Conservation (phyloP, 53 echinoderm and acorn worm genomes). For the Hippasteria phrygiana region DNA sequence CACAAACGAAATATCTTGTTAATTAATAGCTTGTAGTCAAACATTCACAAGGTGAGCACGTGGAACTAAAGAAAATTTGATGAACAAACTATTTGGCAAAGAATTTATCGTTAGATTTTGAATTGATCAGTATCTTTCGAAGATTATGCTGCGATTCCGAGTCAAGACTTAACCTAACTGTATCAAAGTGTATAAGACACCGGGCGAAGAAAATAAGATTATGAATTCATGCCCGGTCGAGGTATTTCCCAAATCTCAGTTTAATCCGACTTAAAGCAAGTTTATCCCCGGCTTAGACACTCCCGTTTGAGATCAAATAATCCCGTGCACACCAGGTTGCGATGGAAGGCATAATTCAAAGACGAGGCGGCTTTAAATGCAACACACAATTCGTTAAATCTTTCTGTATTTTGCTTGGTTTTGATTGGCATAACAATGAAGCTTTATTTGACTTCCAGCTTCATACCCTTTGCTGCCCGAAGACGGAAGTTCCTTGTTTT, state of each 20-base stretch:
- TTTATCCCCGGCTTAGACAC: constrained; percentile 22
- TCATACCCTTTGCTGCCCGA: not conserved
- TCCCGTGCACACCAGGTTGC: not conserved
- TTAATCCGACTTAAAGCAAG: constrained; percentile 36
- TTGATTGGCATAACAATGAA: not conserved
- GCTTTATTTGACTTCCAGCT: not conserved
- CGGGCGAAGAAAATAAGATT: constrained; percentile 26
- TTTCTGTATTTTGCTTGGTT: not conserved
- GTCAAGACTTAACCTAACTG: too few relatives aligned
- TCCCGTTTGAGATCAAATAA: not conserved
- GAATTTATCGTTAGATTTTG: too few relatives aligned
- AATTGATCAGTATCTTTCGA: too few relatives aligned
- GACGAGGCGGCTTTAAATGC: not conserved
- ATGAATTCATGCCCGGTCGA: constrained; percentile 1
- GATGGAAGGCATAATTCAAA: not conserved
- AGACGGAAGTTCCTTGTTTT: not conserved
- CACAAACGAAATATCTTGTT: too few relatives aligned
- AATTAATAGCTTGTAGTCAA: too few relatives aligned
- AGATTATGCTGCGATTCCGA: too few relatives aligned
- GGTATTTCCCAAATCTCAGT: constrained; percentile 38
- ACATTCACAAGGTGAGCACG: too few relatives aligned
- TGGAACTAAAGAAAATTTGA: too few relatives aligned
- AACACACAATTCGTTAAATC: not conserved
- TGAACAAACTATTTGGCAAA: too few relatives aligned
- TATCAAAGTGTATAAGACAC: not conserved